These are phyloP conservation scores for Prionace glauca DNA, from an alignment of 2,797 vertebrate species.

Conservation along the genomic window DNA sequence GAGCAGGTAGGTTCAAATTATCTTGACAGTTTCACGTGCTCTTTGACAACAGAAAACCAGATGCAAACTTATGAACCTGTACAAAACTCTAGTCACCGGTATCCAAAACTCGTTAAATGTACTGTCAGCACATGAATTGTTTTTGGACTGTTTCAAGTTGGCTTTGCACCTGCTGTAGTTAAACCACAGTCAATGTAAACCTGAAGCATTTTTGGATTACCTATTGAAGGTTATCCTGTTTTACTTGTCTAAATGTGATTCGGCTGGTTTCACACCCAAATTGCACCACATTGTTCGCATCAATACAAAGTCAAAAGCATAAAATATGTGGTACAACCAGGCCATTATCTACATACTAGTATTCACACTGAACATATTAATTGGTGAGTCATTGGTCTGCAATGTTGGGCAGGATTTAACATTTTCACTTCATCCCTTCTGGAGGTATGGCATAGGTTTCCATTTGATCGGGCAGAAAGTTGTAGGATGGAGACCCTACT, in stretches of 20 bases:
- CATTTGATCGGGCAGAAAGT: too few relatives aligned
- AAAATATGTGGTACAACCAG: not conserved
- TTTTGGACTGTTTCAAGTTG: not conserved
- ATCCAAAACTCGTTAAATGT: not conserved
- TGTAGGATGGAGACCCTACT: too few relatives aligned
- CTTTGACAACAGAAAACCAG: not conserved
- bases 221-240: not conserved
- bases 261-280: not conserved
- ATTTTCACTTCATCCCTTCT: too few relatives aligned
- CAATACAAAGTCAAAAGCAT: not conserved
- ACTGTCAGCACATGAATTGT: not conserved
- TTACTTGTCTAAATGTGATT: not conserved
- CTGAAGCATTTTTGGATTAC: not conserved
- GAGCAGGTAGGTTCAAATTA: not conserved
- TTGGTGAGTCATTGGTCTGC: too few relatives aligned
- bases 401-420: too few relatives aligned
- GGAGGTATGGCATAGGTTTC: too few relatives aligned
- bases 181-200: not conserved
- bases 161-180: not conserved
- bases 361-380: not conserved
- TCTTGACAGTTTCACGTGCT: not conserved
- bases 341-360: not conserved
- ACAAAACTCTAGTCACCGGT: not conserved
- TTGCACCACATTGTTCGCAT: not conserved
- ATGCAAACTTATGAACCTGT: not conserved